Percentiles rank a stretch among this genome's conserved stretches.
phyloP scores from a whole-genome alignment of 2,888 invertebrate species.

The Chrysodeixis includens region DNA sequence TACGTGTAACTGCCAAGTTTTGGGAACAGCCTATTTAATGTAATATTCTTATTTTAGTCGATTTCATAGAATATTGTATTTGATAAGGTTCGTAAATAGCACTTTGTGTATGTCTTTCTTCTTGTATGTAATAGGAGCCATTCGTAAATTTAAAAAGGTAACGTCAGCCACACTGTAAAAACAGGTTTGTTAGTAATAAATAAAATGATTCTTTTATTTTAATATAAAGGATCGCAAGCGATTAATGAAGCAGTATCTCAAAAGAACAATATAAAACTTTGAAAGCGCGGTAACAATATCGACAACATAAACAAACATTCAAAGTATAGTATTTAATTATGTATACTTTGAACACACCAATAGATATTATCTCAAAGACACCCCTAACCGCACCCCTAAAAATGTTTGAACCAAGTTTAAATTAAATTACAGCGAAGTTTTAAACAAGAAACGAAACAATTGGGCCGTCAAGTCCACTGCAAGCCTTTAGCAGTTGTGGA shows the following conservation, averaged over 20 bases:
- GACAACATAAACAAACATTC: not conserved
- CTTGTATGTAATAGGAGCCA: too few species aligned
- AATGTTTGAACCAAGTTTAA: conserved; percentile 63
- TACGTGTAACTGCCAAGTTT: conserved; percentile 55
- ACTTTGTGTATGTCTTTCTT: too few species aligned
- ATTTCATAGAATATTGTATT: not conserved
- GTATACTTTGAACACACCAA: not conserved
- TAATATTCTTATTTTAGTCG: not conserved
- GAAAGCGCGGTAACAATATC: not conserved
- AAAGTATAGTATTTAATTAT: not conserved
- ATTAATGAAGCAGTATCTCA: not conserved
- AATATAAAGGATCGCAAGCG: not conserved
- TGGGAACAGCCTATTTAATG: conserved; percentile 31
- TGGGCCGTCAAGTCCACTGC: conserved; percentile 50
- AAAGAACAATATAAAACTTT: not conserved
- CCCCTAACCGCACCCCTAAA: conserved; percentile 32
- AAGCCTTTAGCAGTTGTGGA: conserved; percentile 38
- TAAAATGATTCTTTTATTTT: too few species aligned
- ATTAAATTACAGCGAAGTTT: conserved; percentile 65
- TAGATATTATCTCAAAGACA: conserved; percentile 12
- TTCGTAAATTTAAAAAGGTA: too few species aligned
- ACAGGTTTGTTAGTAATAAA: too few species aligned
- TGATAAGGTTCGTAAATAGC: too few species aligned
- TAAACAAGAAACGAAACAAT: conserved; percentile 59
- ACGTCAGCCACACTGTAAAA: too few species aligned